Evolutionary conservation across 2,113 vertebrate genomes (phyloP), one percentile per base, ranked within the genome.

Genomic region (Lucifuga dentata): DNA sequence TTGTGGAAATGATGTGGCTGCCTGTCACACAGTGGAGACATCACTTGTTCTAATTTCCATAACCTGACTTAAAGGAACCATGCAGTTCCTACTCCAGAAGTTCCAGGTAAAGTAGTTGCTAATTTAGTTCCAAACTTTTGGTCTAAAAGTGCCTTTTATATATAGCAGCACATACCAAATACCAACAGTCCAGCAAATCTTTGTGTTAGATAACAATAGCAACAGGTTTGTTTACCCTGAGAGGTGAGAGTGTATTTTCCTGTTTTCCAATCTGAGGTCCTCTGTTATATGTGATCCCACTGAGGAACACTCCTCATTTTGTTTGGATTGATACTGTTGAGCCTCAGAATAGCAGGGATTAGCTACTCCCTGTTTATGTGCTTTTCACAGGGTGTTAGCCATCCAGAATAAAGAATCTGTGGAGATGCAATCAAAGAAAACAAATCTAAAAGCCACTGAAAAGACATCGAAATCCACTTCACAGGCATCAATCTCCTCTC

Each of bases 271-370:
- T 72, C 74, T 35, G 17, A 62, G 53, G 60, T 44, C 63, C 36
- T 48, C 63, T 26, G 68, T 75, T 68, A 88, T 75, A 49, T 23
- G 69, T 41, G 26, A 10, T 53, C 69, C 68, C 81, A 68, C 76
- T 62, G 79, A 88, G 75, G 16, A 73, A 57, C 62, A 57, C 38
- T 61, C 63, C 78, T 82, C 76, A 83, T 87, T 85, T 88, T 66
- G 73, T 81, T 83, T 72, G 68, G 73, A 84, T 87, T 90, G 70
- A 77, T 74, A 73, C 65, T 56, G 68, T 49, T 70, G 61, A 90
- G 87, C 80, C 64, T 55, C 60, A 50, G 40, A 85, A 59, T 82
- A 76, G 73, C 51, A 39, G 46, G 64, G 61, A 82, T 86, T 50
- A 67, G 58, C 7, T 60, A 39, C 44, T 41, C 40, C 24, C 23